A percentile compares a stretch with the other conserved stretches of the same genome.
Evolutionary conservation across 2,888 invertebrate species (phyloP).

Genomic region (Megamerina dolium): DNA sequence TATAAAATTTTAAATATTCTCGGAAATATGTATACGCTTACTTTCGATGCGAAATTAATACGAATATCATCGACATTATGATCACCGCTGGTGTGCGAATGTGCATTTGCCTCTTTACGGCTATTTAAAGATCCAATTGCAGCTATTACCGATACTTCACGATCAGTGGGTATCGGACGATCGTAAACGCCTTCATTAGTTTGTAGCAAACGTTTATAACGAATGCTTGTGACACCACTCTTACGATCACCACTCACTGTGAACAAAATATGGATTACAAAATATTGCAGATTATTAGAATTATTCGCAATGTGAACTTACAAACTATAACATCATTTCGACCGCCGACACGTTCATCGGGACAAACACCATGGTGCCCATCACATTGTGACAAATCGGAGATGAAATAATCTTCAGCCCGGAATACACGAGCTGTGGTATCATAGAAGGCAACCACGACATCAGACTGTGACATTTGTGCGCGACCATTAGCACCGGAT

Average conservation of each 20-base stretch:
- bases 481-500: slow-evolving; percentile 67
- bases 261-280: background rate
- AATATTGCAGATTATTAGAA: background rate
- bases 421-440: slow-evolving; percentile 54
- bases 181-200: slow-evolving; percentile 71
- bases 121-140: slow-evolving; percentile 81
- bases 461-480: slow-evolving; percentile 76
- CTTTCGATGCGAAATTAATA: slow-evolving; percentile 69
- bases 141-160: slow-evolving; percentile 74
- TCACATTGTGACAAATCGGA: slow-evolving; percentile 77
- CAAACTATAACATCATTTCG: slow-evolving; percentile 67
- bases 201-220: slow-evolving; percentile 70
- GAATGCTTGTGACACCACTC: slow-evolving; percentile 74
- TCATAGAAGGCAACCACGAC: slow-evolving; percentile 77
- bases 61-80: slow-evolving; percentile 58
- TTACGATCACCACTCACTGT: slow-evolving; percentile 68
- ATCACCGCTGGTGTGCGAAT: slow-evolving; percentile 53
- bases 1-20: background rate
- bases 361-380: slow-evolving; percentile 77
- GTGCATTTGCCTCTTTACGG: slow-evolving; percentile 76
- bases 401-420: slow-evolving; percentile 80
- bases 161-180: slow-evolving; percentile 60
- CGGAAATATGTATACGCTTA: slow-evolving; percentile 30
- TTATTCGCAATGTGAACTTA: slow-evolving; percentile 29
- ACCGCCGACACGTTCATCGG: slow-evolving; percentile 75